Base-by-base conservation (phyloP, 2,888 invertebrate genomes). In the Pyrgus malvae region DNA sequence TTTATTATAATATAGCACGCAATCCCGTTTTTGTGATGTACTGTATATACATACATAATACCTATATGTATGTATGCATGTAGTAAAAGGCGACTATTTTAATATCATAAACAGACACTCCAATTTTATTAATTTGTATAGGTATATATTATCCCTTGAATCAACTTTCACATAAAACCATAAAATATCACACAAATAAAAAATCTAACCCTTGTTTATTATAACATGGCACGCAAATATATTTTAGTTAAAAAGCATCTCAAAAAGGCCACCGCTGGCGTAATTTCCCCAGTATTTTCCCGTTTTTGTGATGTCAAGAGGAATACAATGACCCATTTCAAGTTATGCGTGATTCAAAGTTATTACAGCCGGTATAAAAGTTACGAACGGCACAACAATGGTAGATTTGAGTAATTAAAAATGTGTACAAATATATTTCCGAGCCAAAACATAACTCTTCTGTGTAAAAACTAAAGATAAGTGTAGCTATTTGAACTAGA, bases 401-500 rank as follows among this genome's bases (percentile, higher is more conserved):
- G 53, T 53, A 45, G 53, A 45, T 53, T 53, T 53, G 29, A 45
- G 53, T 53, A 53, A 53, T 53, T 53, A 53, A 45, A 51, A 53
- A 45, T 45, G 31, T 53, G 53, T 53, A 53, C 53, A 45, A 53
- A 53, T 53, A 38, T 3, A 51, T 51, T 51, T 44, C 23, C 29
- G 11, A 38, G 38, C 37, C 14, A 38, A 53, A 53, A 38, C 45
- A 45, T 21, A 27, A 38, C 31, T 45, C 29, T 37, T 14, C 14
- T 45, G 31, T 37, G 16, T 51, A 25, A 31, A 42, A 42, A 42
- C 11, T 40, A 42, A 50, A 50, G 31, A 41, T 21, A 48, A n/a
- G n/a, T 14, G 29, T 12, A 14, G 48, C 21, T 40, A 31, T 29
- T 49, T 48, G 8, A 48, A 48, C 29, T 17, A 2, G 1, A 11